Evolutionary conservation across 2,888 invertebrate genomes (phyloP), one percentile per base, ranked within the genome.

Genomic region (Crematogaster levior): DNA sequence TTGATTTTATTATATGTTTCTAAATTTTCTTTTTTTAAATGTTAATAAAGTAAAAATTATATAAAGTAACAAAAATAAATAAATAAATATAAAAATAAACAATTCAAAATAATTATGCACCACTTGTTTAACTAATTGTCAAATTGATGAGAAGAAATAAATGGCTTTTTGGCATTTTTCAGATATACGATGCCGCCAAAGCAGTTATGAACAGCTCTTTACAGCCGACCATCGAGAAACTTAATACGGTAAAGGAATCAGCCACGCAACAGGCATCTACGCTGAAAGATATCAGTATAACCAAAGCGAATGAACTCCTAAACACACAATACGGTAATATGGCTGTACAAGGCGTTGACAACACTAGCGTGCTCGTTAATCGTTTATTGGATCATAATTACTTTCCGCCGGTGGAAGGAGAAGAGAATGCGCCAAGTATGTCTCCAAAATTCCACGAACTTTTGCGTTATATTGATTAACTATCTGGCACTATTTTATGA

Each of bases 361-460:
- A 95, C 6, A 97, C 97, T 56, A 96, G 97, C 48, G 95, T 95
- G 1, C 95, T 97, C 86, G 97, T 97, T 40, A 97, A 97, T 95
- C 96, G 96, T 84, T 95, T 97, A 85, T 94, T 98, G 18, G 97
- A 98, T 94, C 96, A 97, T n/a, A n/a, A n/a, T 90, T 97, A 97
- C 93, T 96, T 98, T 88, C 97, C 97, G 27, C 95, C 95, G 93
- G 91, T 95, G 92, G 93, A 95, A 5, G 95, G 95, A 60, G 95
- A 95, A 65, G 93, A 94, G 74, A 74, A 61, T 34, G 95, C 95
- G 94, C 94, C 95, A 91, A 95, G 95, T 95, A 90, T 12, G 58
- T 74, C 43, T 3, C 15, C 7, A 9, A 1, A 34, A 74, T 48
- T 58, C 74, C 0, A 30, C 12, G 5, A 60, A 48, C n/a, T 37